phyloP scores from a whole-genome alignment of 37 sponge, comb jelly and placozoan genomes.

The Beroe forskalii region DNA sequence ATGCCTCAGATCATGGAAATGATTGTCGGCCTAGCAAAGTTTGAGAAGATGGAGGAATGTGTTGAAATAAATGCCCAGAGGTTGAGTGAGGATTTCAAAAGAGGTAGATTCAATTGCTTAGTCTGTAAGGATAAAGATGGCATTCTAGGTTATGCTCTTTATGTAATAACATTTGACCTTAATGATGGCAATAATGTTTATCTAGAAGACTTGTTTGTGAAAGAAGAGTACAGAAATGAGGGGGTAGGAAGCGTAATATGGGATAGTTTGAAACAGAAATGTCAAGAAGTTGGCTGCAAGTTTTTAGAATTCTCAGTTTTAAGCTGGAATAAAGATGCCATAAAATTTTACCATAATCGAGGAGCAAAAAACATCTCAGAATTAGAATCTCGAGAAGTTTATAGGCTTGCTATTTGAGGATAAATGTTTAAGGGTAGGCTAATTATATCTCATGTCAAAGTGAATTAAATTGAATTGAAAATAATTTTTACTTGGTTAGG shows the following conservation, averaged over 20 bases:
- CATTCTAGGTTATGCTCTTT: background rate
- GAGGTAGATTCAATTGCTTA: background rate
- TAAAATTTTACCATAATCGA: background rate
- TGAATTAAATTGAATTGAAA: too few species aligned
- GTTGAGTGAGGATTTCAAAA: background rate
- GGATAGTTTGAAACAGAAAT: background rate
- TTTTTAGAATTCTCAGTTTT: slow-evolving; percentile 25
- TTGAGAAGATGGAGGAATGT: background rate
- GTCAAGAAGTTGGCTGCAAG: background rate
- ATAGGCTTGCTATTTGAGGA: background rate
- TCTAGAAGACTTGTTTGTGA: slow-evolving; percentile 36
- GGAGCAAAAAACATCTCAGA: background rate
- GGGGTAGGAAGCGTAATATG: background rate
- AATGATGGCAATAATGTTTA: background rate
- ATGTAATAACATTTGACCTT: slow-evolving; percentile 9
- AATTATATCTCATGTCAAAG: too few species aligned
- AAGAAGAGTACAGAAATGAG: slow-evolving; percentile 13
- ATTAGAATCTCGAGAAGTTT: background rate
- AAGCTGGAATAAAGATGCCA: slow-evolving; percentile 25
- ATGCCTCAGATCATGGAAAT: background rate
- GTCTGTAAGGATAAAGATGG: background rate
- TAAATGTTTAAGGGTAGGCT: too few species aligned
- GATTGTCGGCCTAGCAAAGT: background rate
- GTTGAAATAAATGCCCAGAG: background rate
- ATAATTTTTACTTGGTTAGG: too few species aligned